These are phyloP conservation scores for Litoditis marina DNA, from an alignment of 2,888 invertebrate genomes.

Conservation along the genomic window DNA sequence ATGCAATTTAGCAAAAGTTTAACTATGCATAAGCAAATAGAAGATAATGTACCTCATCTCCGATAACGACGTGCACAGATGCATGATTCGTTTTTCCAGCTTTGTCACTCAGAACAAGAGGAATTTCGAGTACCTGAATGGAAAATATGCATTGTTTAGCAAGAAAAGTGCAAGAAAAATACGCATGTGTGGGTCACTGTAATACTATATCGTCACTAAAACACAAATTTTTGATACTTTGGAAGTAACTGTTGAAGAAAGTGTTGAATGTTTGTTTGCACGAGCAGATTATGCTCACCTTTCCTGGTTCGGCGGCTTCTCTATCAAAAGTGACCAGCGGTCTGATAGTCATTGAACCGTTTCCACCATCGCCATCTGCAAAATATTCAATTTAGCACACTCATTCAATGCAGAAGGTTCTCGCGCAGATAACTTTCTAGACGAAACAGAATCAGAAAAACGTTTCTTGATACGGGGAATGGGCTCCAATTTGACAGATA, in stretches of 20 bases:
- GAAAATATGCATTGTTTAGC: too few species aligned
- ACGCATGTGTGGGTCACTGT: too few species aligned
- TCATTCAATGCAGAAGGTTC: too few species aligned
- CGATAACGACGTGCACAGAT: slow-evolving; percentile 76
- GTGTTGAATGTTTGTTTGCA: neutral
- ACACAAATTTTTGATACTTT: too few species aligned
- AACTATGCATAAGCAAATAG: too few species aligned
- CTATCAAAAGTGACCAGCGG: slow-evolving; percentile 69
- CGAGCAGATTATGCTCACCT: slow-evolving; percentile 16
- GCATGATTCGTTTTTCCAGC: slow-evolving; percentile 70
- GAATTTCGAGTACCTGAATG: slow-evolving; percentile 76
- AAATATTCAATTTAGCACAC: neutral
- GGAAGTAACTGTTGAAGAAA: too few species aligned
- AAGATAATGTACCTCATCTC: slow-evolving; percentile 72
- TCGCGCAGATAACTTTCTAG: too few species aligned
- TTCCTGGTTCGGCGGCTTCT: slow-evolving; percentile 52
- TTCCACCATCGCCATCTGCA: slow-evolving; percentile 88
- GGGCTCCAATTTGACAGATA: slow-evolving; percentile 10
- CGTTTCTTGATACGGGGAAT: neutral
- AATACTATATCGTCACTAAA: too few species aligned
- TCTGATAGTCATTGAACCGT: slow-evolving; percentile 95
- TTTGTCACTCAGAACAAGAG: slow-evolving; percentile 93
- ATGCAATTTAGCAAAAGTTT: too few species aligned
- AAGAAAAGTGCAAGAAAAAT: too few species aligned
- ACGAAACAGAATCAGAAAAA: neutral